A percentile compares a stretch with the other conserved stretches of the same genome.
These are phyloP conservation scores for Carcinoscorpius rotundicauda DNA, from an alignment of 1,140 invertebrate genomes.

Conservation along the genomic window DNA sequence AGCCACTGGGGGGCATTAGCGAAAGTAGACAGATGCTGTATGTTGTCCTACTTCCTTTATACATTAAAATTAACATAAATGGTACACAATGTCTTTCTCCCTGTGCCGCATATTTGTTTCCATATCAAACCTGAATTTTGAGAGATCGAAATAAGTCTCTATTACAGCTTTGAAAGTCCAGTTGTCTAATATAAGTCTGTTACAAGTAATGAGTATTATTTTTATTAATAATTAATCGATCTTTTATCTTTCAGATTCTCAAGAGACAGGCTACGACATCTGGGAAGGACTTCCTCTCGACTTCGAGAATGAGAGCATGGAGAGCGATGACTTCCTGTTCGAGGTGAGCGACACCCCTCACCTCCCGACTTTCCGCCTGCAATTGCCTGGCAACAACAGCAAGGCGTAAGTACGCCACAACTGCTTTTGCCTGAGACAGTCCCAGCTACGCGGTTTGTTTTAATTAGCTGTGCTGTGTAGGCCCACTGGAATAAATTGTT, in stretches of 20 bases:
- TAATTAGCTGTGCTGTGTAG: no score
- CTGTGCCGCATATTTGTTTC: neutral
- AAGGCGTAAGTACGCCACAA: slow-evolving; percentile 1
- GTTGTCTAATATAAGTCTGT: no score
- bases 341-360: slow-evolving; percentile 60
- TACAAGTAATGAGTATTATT: no score
- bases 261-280: slow-evolving; percentile 55
- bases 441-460: no score
- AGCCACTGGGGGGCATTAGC: no score
- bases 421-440: neutral
- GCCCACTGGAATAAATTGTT: no score
- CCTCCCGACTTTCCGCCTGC: slow-evolving; percentile 58
- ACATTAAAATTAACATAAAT: no score
- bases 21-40: no score
- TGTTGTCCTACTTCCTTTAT: no score
- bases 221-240: no score
- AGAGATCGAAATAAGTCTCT: neutral
- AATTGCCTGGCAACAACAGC: neutral
- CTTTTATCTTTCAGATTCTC: neutral
- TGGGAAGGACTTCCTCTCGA: slow-evolving; percentile 46
- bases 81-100: no score
- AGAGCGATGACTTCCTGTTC: slow-evolving; percentile 47
- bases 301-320: slow-evolving; percentile 18
- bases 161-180: neutral
- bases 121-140: neutral